phyloP scores from a whole-genome alignment of 2,113 vertebrate genomes.

The Asarcornis scutulata region DNA sequence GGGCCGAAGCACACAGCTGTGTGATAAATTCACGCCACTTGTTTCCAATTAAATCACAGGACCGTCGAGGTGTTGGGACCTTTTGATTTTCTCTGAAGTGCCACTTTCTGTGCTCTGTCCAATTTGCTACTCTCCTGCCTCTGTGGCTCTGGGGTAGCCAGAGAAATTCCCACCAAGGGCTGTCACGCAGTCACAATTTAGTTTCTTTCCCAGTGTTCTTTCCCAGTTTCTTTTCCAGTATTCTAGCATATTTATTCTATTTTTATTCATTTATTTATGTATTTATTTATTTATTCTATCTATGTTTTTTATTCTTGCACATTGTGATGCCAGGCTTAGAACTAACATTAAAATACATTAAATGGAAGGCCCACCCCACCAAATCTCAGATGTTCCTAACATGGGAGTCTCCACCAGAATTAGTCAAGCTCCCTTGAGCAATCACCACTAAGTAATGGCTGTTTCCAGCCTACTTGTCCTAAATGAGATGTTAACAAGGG shows the following conservation, averaged over 20 bases:
- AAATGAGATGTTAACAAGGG: background rate
- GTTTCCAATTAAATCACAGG: rapidly evolving
- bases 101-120: background rate
- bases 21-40: background rate
- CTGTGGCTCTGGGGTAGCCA: background rate
- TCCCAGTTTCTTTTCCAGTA: background rate
- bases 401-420: background rate
- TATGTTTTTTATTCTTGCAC: background rate
- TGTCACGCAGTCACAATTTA: rapidly evolving
- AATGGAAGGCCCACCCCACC: background rate
- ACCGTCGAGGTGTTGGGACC: rapidly evolving
- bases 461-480: background rate
- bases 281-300: too few species aligned
- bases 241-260: background rate
- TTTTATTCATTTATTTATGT: too few species aligned
- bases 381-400: background rate
- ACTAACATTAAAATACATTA: background rate
- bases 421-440: background rate
- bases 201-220: background rate
- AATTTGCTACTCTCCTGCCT: too few species aligned
- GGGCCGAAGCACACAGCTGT: rapidly evolving
- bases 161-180: background rate
- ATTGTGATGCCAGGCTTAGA: background rate
- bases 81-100: background rate
- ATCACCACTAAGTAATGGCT: background rate